Conservation (phyloP, 1,140 invertebrate species). For the Tetraneura akinire region DNA sequence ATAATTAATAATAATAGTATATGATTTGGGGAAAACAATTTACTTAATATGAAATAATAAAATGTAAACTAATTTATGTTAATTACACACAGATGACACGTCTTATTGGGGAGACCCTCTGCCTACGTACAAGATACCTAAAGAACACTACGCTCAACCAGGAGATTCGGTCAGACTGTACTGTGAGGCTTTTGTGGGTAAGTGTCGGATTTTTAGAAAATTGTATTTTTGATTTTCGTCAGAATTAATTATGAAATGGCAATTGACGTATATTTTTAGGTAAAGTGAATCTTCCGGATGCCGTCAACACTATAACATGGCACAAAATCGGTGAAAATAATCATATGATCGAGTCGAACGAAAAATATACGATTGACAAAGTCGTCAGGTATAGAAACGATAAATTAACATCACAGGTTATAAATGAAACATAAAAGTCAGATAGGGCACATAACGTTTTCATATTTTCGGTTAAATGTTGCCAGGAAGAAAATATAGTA, state of each 20-base stretch:
- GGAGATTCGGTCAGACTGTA: constrained; percentile 68
- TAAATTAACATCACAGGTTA: too few relatives aligned
- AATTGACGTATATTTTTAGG: constrained; percentile 55
- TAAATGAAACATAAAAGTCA: too few relatives aligned
- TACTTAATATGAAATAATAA: too few relatives aligned
- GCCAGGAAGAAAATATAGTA: too few relatives aligned
- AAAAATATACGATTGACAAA: constrained; percentile 18
- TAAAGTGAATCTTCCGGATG: constrained; percentile 70
- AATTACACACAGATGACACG: constrained; percentile 53
- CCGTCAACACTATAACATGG: constrained; percentile 69
- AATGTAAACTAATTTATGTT: too few relatives aligned
- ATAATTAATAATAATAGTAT: too few relatives aligned
- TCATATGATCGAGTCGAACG: constrained; percentile 23
- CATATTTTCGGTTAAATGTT: too few relatives aligned
- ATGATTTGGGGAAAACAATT: too few relatives aligned
- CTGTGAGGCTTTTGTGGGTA: constrained; percentile 76
- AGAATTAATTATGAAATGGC: constrained; percentile 10
- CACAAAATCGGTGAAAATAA: constrained; percentile 64
- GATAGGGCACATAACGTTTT: too few relatives aligned
- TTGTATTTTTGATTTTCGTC: too few relatives aligned
- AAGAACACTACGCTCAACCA: constrained; percentile 60
- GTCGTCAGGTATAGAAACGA: constrained; percentile 21
- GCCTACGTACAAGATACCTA: constrained; percentile 60
- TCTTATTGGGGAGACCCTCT: constrained; percentile 61
- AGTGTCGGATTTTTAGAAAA: constrained; percentile 56